Conservation (phyloP, 2,888 invertebrate genomes). For the Eubasilissa splendida region DNA sequence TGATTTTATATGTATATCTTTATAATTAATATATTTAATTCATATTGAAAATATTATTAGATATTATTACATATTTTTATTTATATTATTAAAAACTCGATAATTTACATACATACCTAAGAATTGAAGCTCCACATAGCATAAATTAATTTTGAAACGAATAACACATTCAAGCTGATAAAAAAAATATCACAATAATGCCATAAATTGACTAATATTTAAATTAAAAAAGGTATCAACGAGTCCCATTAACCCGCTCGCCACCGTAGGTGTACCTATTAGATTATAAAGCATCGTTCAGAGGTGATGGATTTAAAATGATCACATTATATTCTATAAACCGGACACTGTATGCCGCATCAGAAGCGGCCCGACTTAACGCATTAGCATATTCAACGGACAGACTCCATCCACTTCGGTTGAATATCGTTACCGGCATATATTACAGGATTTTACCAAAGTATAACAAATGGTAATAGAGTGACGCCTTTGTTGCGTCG, state of each 20-base stretch:
- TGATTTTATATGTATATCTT: too few relatives aligned
- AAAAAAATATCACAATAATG: too few relatives aligned
- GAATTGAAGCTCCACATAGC: too few relatives aligned
- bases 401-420: background rate
- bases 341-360: conserved; percentile 23
- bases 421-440: conserved; percentile 4
- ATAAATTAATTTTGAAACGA: too few relatives aligned
- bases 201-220: too few relatives aligned
- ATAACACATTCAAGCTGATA: too few relatives aligned
- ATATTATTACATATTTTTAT: too few relatives aligned
- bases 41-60: too few relatives aligned
- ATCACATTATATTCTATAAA: conserved; percentile 39
- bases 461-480: conserved; percentile 10
- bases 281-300: conserved; percentile 21
- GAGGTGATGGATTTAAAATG: conserved; percentile 36
- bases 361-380: conserved; percentile 31
- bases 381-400: conserved; percentile 13
- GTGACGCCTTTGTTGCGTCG: background rate
- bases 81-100: too few relatives aligned
- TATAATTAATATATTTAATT: too few relatives aligned
- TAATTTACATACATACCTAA: too few relatives aligned
- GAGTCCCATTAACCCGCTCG: background rate
- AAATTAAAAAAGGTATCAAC: too few relatives aligned
- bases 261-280: background rate
- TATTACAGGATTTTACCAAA: background rate